Percentiles rank a stretch among this genome's conserved stretches.
phyloP scores from a whole-genome alignment of 1,140 invertebrate species.

The Plectrocnemia conspersa region DNA sequence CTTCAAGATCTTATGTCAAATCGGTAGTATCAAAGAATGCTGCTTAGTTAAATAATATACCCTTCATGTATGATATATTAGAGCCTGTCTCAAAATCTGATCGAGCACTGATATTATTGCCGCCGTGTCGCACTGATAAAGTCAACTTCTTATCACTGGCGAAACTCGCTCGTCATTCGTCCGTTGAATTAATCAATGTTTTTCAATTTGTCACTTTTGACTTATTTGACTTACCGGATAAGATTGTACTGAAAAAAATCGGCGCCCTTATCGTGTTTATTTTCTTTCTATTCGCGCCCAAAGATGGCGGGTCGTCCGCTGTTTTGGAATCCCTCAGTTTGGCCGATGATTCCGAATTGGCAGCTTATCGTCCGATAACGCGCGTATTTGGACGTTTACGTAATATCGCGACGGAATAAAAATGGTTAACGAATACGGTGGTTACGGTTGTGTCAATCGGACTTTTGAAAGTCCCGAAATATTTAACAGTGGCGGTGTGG shows the following conservation, averaged over 20 bases:
- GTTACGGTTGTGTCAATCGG: no score
- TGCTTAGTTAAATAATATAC: no score
- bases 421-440: no score
- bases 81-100: no score
- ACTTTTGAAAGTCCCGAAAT: no score
- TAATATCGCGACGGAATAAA: no score
- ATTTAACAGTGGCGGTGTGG: no score
- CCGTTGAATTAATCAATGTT: constrained; percentile 2
- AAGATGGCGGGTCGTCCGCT: constrained; percentile 6
- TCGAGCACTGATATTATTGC: no score
- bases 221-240: constrained; percentile 11
- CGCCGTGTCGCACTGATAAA: neutral
- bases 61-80: no score
- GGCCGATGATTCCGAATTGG: constrained; percentile 5
- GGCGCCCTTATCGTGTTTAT: constrained; percentile 12
- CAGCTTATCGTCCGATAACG: constrained; percentile 16
- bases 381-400: no score
- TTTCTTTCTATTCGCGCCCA: neutral
- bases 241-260: constrained; percentile 12
- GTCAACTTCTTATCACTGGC: neutral
- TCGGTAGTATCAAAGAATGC: neutral
- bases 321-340: constrained; percentile 8
- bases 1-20: neutral
- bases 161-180: constrained; percentile 1
- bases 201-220: constrained; percentile 8